These are phyloP conservation scores for Athene noctua DNA, from an alignment of 2,113 vertebrate genomes.

Conservation along the genomic window DNA sequence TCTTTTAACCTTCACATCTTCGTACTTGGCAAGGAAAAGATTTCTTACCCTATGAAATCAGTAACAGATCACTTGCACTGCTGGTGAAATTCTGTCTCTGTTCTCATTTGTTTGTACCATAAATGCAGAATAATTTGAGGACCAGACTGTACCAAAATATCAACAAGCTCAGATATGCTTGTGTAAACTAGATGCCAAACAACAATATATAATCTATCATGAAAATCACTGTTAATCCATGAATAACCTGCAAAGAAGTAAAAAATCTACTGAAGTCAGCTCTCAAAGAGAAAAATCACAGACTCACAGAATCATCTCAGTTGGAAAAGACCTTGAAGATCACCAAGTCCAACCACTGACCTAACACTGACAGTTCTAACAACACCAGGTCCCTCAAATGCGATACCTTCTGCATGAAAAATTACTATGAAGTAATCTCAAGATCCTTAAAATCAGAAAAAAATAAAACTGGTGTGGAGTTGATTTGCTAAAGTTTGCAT, in stretches of 20 bases:
- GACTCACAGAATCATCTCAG: background rate
- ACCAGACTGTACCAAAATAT: background rate
- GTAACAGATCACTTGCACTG: background rate
- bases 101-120: background rate
- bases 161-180: background rate
- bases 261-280: background rate
- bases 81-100: background rate
- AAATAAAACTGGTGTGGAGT: background rate
- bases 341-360: too few relatives aligned
- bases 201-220: background rate
- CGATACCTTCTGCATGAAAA: background rate
- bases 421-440: background rate
- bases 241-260: background rate
- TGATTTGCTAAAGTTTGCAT: background rate
- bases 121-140: background rate
- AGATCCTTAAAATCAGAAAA: background rate
- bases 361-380: too few relatives aligned
- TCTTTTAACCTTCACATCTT: background rate
- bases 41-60: background rate
- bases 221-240: background rate
- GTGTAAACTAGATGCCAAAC: background rate
- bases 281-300: background rate
- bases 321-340: too few relatives aligned
- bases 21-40: background rate
- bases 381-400: background rate